Evolutionary conservation across 2,113 vertebrate species (phyloP), one percentile per base, ranked within the genome.

Genomic region (Melanostigma gelatinosum): DNA sequence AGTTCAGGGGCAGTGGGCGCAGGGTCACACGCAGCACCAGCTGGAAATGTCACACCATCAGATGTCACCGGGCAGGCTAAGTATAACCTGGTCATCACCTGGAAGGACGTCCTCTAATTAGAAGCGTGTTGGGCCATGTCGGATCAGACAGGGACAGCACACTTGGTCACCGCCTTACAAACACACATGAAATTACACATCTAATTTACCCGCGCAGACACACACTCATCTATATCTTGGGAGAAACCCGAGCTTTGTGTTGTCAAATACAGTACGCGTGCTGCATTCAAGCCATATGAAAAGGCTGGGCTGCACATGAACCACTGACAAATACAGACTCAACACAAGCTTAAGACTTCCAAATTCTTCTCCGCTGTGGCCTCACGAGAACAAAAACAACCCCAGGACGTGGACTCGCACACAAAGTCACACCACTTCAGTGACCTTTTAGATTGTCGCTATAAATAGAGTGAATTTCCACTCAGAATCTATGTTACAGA

Each of bases 31-130:
- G 29, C 68, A 61, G 88, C 92, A 92, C 94, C 94, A 94, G 94
- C 94, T 95, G 94, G 94, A 95, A 95, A 95, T 95, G 93, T 94
- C 94, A 95, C 87, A 82, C 92, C 75, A 91, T 93, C 92, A 89
- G 94, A 92, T 94, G 90, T 94, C 93, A 94, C 88, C 84, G 85
- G 93, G 92, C 90, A 91, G 84, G 91, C 93, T 91, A 92, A 93
- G 92, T 92, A 92, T 92, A 94, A 95, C 91, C 90, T 92, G 94
- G 93, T 94, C 93, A 92, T 94, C 94, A 94, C 95, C 93, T 94
- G 94, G 93, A 95, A 95, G 94, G 94, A 94, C 92, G 94, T 95
- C 93, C 93, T 95, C 93, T 95, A 96, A 96, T 95, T 94, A 95
- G 92, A 89, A 94, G 91, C 88, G 88, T 96, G 95, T 94, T 92